Conservation (phyloP, 2,113 vertebrate species). For the Perognathus longimembris region DNA sequence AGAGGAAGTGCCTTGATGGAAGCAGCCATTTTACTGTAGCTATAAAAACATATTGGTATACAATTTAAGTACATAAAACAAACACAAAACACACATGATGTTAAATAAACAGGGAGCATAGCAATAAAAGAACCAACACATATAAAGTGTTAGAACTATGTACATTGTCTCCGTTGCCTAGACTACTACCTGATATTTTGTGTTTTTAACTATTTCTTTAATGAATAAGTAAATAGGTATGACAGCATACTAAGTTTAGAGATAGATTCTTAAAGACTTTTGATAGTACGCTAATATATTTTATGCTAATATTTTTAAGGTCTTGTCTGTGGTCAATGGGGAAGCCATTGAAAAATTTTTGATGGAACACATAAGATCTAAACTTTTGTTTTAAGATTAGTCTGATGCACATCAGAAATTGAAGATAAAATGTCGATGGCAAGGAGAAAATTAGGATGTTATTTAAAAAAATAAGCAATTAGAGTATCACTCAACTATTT, state of each 20-base stretch:
- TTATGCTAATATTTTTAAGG: not conserved
- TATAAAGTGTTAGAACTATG: not conserved
- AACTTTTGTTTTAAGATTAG: not conserved
- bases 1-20: no score
- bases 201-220: not conserved
- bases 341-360: not conserved
- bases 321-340: not conserved
- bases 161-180: not conserved
- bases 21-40: no score
- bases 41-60: no score
- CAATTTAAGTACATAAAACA: no score
- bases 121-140: no score
- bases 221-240: constrained; percentile 20
- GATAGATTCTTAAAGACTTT: not conserved
- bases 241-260: not conserved
- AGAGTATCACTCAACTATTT: not conserved
- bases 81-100: no score
- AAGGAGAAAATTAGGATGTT: not conserved
- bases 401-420: not conserved
- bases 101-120: no score
- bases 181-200: not conserved
- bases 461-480: constrained; percentile 45
- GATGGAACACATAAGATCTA: not conserved
- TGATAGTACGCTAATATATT: no score
- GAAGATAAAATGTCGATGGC: not conserved